These are phyloP conservation scores for Fragum fragum DNA, from an alignment of 2,888 invertebrate species.

Conservation along the genomic window DNA sequence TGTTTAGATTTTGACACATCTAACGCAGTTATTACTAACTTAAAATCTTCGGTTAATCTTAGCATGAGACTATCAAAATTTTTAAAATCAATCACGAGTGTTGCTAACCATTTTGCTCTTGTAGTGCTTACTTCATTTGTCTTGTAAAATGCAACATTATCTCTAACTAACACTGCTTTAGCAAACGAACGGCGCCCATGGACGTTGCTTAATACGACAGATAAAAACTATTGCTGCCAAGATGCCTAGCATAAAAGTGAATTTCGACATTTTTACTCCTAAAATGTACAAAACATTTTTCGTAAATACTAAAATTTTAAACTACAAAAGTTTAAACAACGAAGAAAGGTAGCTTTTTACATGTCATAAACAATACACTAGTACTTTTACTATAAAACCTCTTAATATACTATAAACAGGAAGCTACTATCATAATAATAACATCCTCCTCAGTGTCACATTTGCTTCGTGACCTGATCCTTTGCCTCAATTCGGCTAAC, in stretches of 20 bases:
- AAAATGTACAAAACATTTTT: neutral
- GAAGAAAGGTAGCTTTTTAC: too few relatives aligned
- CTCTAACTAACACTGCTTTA: neutral
- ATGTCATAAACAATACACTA: neutral
- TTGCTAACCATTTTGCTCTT: slow-evolving; percentile 12
- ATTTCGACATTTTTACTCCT: neutral
- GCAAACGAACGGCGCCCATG: neutral
- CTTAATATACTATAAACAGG: neutral
- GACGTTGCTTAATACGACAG: neutral
- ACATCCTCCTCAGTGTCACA: neutral
- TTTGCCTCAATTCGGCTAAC: neutral
- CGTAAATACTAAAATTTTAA: too few relatives aligned
- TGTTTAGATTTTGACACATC: neutral
- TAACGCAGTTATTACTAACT: neutral
- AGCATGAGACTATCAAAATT: neutral
- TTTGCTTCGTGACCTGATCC: too few relatives aligned
- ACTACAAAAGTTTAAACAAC: too few relatives aligned
- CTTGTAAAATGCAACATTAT: neutral
- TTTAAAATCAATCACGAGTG: neutral
- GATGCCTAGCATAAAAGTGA: neutral
- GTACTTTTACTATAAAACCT: neutral
- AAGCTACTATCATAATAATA: neutral
- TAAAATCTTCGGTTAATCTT: neutral
- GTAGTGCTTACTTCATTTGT: slow-evolving; percentile 4
- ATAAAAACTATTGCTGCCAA: neutral